These are phyloP conservation scores for Cryptocephalus primarius DNA, from an alignment of 2,888 invertebrate species.

Conservation along the genomic window DNA sequence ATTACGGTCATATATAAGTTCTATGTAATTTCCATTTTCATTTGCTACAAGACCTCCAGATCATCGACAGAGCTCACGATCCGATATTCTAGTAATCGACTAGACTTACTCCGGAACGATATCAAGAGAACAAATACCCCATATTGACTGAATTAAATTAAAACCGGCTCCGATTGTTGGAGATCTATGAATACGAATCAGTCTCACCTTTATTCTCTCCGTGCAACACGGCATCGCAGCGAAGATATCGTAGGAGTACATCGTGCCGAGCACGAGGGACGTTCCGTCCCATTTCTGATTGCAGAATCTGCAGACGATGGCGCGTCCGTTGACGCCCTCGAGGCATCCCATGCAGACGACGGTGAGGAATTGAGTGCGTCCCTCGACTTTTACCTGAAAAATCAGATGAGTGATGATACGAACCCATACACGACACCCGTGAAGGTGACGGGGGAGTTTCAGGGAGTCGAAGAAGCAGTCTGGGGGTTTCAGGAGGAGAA, in stretches of 20 bases:
- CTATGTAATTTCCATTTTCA: too few relatives aligned
- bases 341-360: slow-evolving; percentile 92
- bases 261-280: slow-evolving; percentile 87
- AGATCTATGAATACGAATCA: too few relatives aligned
- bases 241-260: slow-evolving; percentile 98
- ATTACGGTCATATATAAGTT: too few relatives aligned
- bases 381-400: slow-evolving; percentile 79
- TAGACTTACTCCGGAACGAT: too few relatives aligned
- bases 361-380: slow-evolving; percentile 79
- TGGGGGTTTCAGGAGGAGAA: too few relatives aligned
- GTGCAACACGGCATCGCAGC: slow-evolving; percentile 95
- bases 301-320: slow-evolving; percentile 76
- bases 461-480: too few relatives aligned
- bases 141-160: too few relatives aligned
- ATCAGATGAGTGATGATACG: background rate
- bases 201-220: slow-evolving; percentile 74
- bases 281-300: slow-evolving; percentile 85
- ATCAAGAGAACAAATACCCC: too few relatives aligned
- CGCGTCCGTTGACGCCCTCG: slow-evolving; percentile 68
- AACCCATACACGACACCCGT: background rate
- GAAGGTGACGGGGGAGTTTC: background rate
- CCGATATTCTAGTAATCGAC: too few relatives aligned
- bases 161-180: too few relatives aligned
- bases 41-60: too few relatives aligned
- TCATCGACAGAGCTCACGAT: too few relatives aligned